Percentiles rank a stretch among this genome's conserved stretches.
Evolutionary conservation across 92 coral and sea anemone species (phyloP).

Genomic region (Pocillopora grandis): DNA sequence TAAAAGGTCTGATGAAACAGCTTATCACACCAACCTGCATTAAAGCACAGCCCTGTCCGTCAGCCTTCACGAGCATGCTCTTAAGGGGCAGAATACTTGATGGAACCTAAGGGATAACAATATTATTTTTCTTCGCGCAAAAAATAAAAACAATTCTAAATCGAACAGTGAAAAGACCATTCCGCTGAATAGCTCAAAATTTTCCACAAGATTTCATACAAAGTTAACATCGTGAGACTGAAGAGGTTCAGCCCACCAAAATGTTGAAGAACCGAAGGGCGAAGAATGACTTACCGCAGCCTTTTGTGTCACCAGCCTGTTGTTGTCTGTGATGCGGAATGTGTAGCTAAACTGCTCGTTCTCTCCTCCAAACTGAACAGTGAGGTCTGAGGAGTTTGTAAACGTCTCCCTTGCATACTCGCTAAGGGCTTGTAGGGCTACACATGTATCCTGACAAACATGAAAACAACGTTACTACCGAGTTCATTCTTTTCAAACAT

Average conservation of each 20-base stretch:
- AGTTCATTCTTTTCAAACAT: neutral
- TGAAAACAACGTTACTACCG: neutral
- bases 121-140: too few species aligned
- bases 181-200: too few species aligned
- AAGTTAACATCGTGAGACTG: neutral
- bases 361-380: constrained; percentile 59
- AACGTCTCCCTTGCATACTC: constrained; percentile 75
- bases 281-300: constrained; percentile 54
- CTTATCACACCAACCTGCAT: constrained; percentile 68
- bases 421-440: constrained; percentile 87
- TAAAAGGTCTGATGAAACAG: too few species aligned
- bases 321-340: constrained; percentile 64
- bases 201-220: too few species aligned
- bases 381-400: constrained; percentile 45
- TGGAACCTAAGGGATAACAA: constrained; percentile 53
- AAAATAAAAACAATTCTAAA: too few species aligned
- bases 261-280: neutral
- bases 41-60: constrained; percentile 85
- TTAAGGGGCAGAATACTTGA: constrained; percentile 55
- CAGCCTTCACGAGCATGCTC: constrained; percentile 52
- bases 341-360: constrained; percentile 47
- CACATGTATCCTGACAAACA: constrained; percentile 83
- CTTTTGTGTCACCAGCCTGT: constrained; percentile 80
- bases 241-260: neutral
- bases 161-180: too few species aligned